Conservation (phyloP, 2,888 invertebrate genomes). For the Bursaphelenchus okinawaensis region DNA sequence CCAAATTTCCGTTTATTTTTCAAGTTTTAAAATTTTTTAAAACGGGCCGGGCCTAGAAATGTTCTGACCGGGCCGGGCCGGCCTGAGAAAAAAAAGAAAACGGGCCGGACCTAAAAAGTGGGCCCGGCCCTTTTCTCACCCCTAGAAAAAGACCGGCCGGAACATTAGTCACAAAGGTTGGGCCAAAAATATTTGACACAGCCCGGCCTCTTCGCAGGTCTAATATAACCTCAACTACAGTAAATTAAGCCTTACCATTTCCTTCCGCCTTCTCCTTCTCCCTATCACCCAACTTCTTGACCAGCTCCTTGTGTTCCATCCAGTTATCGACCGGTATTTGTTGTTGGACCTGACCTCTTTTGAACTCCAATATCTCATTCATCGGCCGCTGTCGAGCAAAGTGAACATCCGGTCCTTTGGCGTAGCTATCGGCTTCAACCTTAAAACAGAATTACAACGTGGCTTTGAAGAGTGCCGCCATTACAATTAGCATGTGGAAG, state of each 20-base stretch:
- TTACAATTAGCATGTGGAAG: slow-evolving; percentile 5
- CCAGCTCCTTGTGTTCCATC: slow-evolving; percentile 18
- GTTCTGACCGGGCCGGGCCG: too few relatives aligned
- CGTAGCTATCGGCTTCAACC: slow-evolving; percentile 28
- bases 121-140: too few relatives aligned
- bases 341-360: slow-evolving; percentile 2
- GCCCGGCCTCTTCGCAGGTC: background rate
- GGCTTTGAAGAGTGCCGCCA: background rate
- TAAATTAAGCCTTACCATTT: slow-evolving; percentile 1
- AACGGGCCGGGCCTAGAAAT: too few relatives aligned
- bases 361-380: slow-evolving; percentile 19
- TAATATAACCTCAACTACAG: background rate
- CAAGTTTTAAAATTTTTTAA: too few relatives aligned
- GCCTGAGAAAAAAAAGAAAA: too few relatives aligned
- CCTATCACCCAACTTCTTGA: slow-evolving; percentile 17
- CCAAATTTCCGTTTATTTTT: too few relatives aligned
- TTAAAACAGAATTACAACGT: background rate
- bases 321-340: slow-evolving; percentile 2
- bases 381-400: slow-evolving; percentile 37
- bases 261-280: slow-evolving; percentile 10
- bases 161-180: too few relatives aligned
- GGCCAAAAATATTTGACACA: too few relatives aligned
- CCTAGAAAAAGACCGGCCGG: too few relatives aligned
- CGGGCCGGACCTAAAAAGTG: too few relatives aligned
- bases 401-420: slow-evolving; percentile 40